Percentiles rank a stretch among this genome's conserved stretches.
Evolutionary conservation across 2,888 invertebrate species (phyloP).

Genomic region (Neelides folsomi): DNA sequence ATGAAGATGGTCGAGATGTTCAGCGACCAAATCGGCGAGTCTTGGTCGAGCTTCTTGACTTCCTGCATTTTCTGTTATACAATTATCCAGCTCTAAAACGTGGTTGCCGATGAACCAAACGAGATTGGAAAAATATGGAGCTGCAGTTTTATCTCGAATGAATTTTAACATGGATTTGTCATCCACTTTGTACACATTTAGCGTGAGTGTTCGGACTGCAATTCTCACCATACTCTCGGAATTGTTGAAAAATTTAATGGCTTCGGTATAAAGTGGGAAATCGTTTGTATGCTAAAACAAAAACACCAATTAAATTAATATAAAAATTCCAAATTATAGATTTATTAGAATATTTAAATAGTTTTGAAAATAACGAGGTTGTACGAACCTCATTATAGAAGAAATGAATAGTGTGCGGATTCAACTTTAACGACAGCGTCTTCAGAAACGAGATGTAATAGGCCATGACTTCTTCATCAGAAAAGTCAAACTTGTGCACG

Average conservation of each 20-base stretch:
- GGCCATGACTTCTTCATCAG: conserved; percentile 99
- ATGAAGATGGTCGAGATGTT: conserved; percentile 92
- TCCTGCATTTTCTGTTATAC: conserved; percentile 91
- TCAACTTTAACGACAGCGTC: conserved; percentile 91
- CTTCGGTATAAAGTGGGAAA: conserved; percentile 96
- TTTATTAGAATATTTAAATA: background rate
- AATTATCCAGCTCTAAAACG: conserved; percentile 84
- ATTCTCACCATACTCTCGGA: conserved; percentile 98
- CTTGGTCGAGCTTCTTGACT: conserved; percentile 83
- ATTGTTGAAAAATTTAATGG: conserved; percentile 98
- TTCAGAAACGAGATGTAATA: conserved; percentile 99
- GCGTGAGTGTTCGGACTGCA: conserved; percentile 89
- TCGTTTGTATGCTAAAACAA: conserved; percentile 80
- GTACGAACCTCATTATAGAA: conserved; percentile 90
- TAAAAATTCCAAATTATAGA: background rate
- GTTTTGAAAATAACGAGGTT: background rate
- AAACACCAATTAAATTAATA: conserved; percentile 7
- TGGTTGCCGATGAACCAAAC: conserved; percentile 99
- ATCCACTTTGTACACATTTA: conserved; percentile 91
- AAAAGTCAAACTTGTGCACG: conserved; percentile 98
- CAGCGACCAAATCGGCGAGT: conserved; percentile 85
- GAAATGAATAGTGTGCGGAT: conserved; percentile 97
- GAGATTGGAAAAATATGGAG: conserved; percentile 94
- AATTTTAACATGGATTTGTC: conserved; percentile 90
- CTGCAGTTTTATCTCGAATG: conserved; percentile 89